A percentile compares a stretch with the other conserved stretches of the same genome.
Evolutionary conservation across 2,113 vertebrate species (phyloP).

Genomic region (Microtus richardsoni): DNA sequence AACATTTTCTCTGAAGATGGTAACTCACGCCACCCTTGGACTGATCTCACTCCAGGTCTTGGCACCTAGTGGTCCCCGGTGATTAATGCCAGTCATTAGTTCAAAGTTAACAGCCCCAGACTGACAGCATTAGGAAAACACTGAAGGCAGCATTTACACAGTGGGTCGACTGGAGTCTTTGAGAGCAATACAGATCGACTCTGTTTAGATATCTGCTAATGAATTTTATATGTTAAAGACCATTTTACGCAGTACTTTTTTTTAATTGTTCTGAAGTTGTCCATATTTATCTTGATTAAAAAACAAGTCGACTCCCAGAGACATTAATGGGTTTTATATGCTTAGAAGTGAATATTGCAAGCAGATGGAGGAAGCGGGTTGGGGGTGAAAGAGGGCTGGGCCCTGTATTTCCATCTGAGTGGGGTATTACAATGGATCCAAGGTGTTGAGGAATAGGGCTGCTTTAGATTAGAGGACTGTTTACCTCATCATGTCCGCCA

Average conservation of each 20-base stretch:
- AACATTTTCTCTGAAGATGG: slow-evolving; percentile 81
- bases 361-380: slow-evolving; percentile 81
- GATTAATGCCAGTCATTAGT: slow-evolving; percentile 89
- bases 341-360: slow-evolving; percentile 79
- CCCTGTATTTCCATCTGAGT: slow-evolving; percentile 64
- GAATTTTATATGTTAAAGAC: slow-evolving; percentile 75
- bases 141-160: slow-evolving; percentile 86
- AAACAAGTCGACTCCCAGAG: slow-evolving; percentile 76
- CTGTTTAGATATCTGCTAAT: slow-evolving; percentile 83
- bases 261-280: slow-evolving; percentile 79
- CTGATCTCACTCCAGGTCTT: slow-evolving; percentile 87
- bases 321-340: slow-evolving; percentile 74
- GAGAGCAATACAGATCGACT: slow-evolving; percentile 74
- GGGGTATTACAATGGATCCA: slow-evolving; percentile 57
- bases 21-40: slow-evolving; percentile 78
- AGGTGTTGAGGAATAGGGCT: slow-evolving; percentile 73
- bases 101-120: slow-evolving; percentile 85
- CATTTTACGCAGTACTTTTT: slow-evolving; percentile 69
- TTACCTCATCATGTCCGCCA: slow-evolving; percentile 65
- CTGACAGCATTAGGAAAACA: slow-evolving; percentile 88
- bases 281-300: slow-evolving; percentile 84
- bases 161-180: slow-evolving; percentile 75
- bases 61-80: slow-evolving; percentile 86
- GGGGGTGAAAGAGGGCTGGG: slow-evolving; percentile 41
- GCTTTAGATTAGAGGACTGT: slow-evolving; percentile 78